Evolutionary conservation across 2,113 vertebrate species (phyloP).

Genomic region (Conger conger): DNA sequence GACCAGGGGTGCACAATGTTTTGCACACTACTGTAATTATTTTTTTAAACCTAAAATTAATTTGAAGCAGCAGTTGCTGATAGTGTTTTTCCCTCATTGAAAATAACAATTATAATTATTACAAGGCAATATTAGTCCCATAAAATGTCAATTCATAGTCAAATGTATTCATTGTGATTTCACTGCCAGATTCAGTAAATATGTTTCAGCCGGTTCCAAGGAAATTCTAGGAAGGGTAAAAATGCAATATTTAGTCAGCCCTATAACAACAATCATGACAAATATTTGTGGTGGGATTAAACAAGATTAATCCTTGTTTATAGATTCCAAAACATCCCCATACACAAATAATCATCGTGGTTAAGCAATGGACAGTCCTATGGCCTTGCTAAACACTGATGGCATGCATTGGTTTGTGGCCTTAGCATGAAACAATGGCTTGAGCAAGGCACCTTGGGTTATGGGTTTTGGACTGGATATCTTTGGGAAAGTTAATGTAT

Average conservation of each 20-base stretch:
- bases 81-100: not conserved
- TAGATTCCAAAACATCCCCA: not conserved
- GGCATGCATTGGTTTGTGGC: not conserved
- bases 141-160: not conserved
- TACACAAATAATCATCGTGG: not conserved
- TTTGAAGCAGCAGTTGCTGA: not conserved
- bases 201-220: not conserved
- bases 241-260: not conserved
- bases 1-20: too few species aligned
- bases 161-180: not conserved
- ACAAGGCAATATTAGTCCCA: not conserved
- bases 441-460: not conserved
- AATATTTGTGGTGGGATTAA: conserved; percentile 7
- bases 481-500: not conserved
- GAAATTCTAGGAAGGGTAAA: not conserved
- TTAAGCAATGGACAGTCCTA: not conserved
- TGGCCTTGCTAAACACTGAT: not conserved
- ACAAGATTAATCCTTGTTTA: not conserved
- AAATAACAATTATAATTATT: not conserved
- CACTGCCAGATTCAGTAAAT: not conserved
- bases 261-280: not conserved
- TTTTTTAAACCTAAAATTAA: too few species aligned
- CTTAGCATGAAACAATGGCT: not conserved
- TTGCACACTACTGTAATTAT: too few species aligned
- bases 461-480: not conserved